A percentile compares a stretch with the other conserved stretches of the same genome.
phyloP scores from a whole-genome alignment of 2,888 invertebrate species.

The Autographa pulchrina region DNA sequence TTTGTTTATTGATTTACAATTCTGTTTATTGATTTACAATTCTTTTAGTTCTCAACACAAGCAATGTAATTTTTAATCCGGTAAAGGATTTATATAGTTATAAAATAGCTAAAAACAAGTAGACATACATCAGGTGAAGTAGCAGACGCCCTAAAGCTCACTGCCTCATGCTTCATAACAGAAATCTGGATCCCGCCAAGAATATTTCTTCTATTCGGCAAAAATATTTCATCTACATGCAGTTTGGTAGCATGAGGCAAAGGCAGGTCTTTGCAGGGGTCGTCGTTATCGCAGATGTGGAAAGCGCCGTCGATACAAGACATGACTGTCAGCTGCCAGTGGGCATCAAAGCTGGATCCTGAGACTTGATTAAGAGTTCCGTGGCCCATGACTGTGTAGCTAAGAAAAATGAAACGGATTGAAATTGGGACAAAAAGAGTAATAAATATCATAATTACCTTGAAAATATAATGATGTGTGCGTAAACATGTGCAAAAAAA shows the following conservation, averaged over 20 bases:
- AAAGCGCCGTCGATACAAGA: slow-evolving; percentile 70
- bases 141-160: slow-evolving; percentile 77
- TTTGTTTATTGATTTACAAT: no score
- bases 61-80: no score
- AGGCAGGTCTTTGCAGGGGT: slow-evolving; percentile 67
- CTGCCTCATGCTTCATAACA: slow-evolving; percentile 73
- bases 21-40: no score
- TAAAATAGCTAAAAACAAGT: not conserved
- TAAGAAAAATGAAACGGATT: slow-evolving; percentile 44
- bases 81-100: no score
- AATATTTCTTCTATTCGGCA: slow-evolving; percentile 83
- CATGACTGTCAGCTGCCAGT: slow-evolving; percentile 81
- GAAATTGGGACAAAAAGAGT: no score
- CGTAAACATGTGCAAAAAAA: no score
- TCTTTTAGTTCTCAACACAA: no score
- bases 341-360: slow-evolving; percentile 64
- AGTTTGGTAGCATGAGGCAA: slow-evolving; percentile 70
- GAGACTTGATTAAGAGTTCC: slow-evolving; percentile 66
- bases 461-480: no score
- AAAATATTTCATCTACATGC: slow-evolving; percentile 79
- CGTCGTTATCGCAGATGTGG: slow-evolving; percentile 79
- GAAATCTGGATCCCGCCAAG: slow-evolving; percentile 77
- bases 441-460: no score
- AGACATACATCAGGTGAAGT: slow-evolving; percentile 73
- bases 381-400: slow-evolving; percentile 81